Evolutionary conservation across 2,797 vertebrate species (phyloP), one percentile per base, ranked within the genome.

Genomic region (Sebastes taczanowskii): DNA sequence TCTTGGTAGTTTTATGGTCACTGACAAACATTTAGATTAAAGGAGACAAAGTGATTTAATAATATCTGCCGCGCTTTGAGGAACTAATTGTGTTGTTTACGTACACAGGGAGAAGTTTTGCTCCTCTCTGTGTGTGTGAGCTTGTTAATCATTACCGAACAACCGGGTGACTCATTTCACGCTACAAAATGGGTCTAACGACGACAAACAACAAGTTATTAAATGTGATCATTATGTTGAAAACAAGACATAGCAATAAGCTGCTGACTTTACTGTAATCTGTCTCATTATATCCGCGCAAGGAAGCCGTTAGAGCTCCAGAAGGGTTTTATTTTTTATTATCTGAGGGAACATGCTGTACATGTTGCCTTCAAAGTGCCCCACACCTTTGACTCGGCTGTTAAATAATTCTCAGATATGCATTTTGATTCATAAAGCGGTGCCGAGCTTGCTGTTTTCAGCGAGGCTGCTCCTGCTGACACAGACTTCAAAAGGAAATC

Each of bases 401-500:
- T 80, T 84, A 63, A 75, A 83, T 88, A 69, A 90, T 88, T 88
- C 71, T 84, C 65, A 52, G 69, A 74, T 67, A 16, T 84, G 80
- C 77, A 66, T 72, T 78, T 85, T 81, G 81, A 86, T 91, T 86
- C 66, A 46, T 63, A 52, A 64, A 86, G 74, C 64, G 38, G 69
- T 79, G 88, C 80, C 77, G 76, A 84, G 71, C 64, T 83, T 73
- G 82, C 82, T 83, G 56, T 90, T 87, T 55, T 89, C 69, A 79
- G 77, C 34, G 63, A 70, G 71, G 84, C 86, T 83, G 80, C 81
- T 93, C 84, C 79, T 86, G 81, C 79, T 85, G 85, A 92, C 87
- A 86, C 85, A 87, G 80, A 90, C 88, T 83, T 93, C 81, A 90
- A 89, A 89, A 76, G 55, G 0, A 90, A 90, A 91, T 88, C 85